Conservation (phyloP, 2,113 vertebrate genomes). For the Mastomys natalensis region DNA sequence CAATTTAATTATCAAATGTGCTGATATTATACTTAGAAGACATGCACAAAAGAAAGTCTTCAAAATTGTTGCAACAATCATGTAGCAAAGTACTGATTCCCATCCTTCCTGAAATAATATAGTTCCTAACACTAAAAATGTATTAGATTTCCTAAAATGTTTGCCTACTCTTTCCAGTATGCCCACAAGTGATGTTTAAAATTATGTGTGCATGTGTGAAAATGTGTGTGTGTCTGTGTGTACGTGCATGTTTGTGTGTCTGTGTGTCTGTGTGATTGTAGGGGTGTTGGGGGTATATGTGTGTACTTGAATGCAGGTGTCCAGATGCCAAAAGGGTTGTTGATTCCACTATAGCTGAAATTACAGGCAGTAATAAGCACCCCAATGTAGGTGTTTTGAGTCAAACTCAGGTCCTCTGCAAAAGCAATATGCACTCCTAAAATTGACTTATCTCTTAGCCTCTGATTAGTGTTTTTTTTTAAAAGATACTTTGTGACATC, state of each 20-base stretch:
- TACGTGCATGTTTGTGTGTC: background rate
- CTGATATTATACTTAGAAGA: conserved; percentile 46
- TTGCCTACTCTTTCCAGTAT: background rate
- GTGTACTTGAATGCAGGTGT: background rate
- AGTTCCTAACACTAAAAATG: background rate
- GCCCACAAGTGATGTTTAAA: background rate
- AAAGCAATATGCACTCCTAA: background rate
- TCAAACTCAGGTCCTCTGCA: background rate
- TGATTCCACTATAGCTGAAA: background rate
- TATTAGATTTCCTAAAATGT: conserved; percentile 4
- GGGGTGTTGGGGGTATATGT: background rate
- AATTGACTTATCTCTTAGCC: background rate
- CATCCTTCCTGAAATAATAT: conserved; percentile 1
- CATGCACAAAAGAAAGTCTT: conserved; percentile 43
- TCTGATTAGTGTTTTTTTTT: background rate
- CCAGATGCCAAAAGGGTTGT: background rate
- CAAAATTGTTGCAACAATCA: conserved; percentile 13
- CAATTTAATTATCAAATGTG: conserved; percentile 67
- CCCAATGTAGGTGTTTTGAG: background rate
- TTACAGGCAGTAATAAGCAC: background rate
- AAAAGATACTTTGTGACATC: background rate
- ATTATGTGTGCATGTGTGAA: background rate
- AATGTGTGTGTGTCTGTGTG: background rate
- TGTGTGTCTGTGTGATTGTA: background rate
- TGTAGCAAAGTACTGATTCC: background rate